A percentile compares a stretch with the other conserved stretches of the same genome.
Conservation (phyloP, 2,113 vertebrate genomes). For the Labrus mixtus region DNA sequence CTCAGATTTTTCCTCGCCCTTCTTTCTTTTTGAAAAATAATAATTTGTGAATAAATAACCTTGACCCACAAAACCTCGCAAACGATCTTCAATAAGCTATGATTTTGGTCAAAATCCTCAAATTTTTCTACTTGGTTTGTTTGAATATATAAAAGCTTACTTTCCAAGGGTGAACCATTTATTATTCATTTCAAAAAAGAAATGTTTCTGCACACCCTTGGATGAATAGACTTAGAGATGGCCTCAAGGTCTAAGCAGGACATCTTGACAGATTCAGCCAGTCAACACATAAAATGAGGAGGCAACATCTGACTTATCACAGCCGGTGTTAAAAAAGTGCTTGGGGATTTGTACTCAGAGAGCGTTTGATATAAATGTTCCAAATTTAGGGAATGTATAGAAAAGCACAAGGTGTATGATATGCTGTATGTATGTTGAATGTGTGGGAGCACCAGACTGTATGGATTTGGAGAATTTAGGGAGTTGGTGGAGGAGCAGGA, state of each 20-base stretch:
- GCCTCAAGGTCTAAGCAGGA: not conserved
- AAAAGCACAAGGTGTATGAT: not conserved
- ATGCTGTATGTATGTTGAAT: conserved; percentile 21
- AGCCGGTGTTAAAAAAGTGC: not conserved
- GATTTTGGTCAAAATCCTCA: not conserved
- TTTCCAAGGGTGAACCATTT: not conserved
- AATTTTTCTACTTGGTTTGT: not conserved
- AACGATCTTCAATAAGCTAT: not conserved
- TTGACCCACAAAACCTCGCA: not conserved
- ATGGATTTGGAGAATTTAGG: conserved; percentile 31
- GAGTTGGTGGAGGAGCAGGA: conserved; percentile 47
- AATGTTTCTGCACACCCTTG: conserved; percentile 5
- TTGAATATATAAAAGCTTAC: not conserved
- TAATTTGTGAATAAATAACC: conserved; percentile 38
- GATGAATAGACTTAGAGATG: not conserved
- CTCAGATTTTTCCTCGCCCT: conserved; percentile 15
- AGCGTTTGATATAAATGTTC: conserved; percentile 11
- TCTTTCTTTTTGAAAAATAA: conserved; percentile 19
- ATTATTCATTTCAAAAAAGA: not conserved
- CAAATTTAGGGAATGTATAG: conserved; percentile 22
- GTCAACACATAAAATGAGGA: conserved; percentile 24
- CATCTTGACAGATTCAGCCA: conserved; percentile 21
- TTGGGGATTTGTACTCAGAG: not conserved
- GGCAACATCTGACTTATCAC: conserved; percentile 9
- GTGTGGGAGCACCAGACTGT: conserved; percentile 16